Percentiles rank a stretch among this genome's conserved stretches.
phyloP scores from a whole-genome alignment of 2,113 vertebrate species.

The Herpetotheres cachinnans region DNA sequence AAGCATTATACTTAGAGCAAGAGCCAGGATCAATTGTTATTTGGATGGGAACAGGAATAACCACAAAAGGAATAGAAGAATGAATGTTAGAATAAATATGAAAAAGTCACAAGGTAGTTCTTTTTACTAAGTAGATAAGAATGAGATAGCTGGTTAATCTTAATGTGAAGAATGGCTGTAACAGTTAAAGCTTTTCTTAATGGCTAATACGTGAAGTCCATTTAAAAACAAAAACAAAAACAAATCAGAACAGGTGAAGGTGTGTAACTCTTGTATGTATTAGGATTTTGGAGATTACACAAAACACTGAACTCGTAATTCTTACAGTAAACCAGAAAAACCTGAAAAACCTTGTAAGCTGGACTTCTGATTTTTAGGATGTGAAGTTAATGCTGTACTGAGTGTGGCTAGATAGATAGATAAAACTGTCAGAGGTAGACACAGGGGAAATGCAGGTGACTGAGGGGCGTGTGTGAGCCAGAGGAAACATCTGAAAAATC shows the following conservation, averaged over 20 bases:
- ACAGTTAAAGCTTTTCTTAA: not conserved
- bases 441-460: not conserved
- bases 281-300: not conserved
- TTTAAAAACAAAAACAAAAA: not conserved
- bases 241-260: not conserved
- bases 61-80: not conserved
- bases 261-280: not conserved
- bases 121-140: not conserved
- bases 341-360: no score
- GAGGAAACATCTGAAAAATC: not conserved
- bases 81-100: not conserved
- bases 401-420: not conserved
- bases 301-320: not conserved
- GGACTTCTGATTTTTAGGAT: not conserved
- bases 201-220: not conserved
- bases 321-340: not conserved
- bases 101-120: not conserved
- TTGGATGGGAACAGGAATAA: not conserved
- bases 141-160: not conserved
- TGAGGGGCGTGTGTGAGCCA: not conserved
- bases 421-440: not conserved
- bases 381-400: not conserved
- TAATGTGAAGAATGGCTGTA: not conserved
- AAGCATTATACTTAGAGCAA: not conserved
- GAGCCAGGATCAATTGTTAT: not conserved